Conservation (phyloP, 2,888 invertebrate species). For the Trissonchulus latispiculum region DNA sequence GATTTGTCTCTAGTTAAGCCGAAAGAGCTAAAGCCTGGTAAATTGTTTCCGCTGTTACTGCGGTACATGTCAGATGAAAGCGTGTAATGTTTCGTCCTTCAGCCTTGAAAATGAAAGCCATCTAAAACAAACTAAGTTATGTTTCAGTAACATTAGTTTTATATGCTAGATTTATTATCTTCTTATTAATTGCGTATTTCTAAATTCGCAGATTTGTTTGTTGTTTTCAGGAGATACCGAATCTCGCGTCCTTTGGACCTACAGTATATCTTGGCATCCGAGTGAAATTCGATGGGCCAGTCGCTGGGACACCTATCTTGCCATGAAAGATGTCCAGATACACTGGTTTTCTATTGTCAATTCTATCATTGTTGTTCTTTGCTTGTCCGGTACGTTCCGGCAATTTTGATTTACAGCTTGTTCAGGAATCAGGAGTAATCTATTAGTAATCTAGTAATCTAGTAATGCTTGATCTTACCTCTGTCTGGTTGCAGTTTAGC, state of each 20-base stretch:
- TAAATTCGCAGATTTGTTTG: not conserved
- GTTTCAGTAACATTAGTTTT: too few relatives aligned
- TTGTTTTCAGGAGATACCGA: not conserved
- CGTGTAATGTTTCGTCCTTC: too few relatives aligned
- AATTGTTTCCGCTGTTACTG: too few relatives aligned
- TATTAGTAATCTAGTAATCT: too few relatives aligned
- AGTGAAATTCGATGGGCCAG: conserved; percentile 92
- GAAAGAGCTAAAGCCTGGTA: too few relatives aligned
- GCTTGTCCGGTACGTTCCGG: conserved; percentile 75
- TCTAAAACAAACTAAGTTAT: too few relatives aligned
- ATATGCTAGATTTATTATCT: not conserved
- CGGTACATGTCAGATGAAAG: too few relatives aligned
- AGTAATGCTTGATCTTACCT: too few relatives aligned
- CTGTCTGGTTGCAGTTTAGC: too few relatives aligned
- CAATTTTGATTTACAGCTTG: too few relatives aligned
- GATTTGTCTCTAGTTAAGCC: not conserved
- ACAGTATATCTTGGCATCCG: conserved; percentile 36
- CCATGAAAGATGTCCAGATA: conserved; percentile 93
- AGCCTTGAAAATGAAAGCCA: too few relatives aligned
- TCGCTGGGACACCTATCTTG: conserved; percentile 92
- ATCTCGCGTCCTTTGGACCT: conserved; percentile 34
- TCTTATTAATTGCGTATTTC: not conserved
- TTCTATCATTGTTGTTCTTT: conserved; percentile 89
- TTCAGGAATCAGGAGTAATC: too few relatives aligned
- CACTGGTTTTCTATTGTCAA: conserved; percentile 99